Conservation (phyloP, 2,888 invertebrate species). For the Tortricodes alternella region DNA sequence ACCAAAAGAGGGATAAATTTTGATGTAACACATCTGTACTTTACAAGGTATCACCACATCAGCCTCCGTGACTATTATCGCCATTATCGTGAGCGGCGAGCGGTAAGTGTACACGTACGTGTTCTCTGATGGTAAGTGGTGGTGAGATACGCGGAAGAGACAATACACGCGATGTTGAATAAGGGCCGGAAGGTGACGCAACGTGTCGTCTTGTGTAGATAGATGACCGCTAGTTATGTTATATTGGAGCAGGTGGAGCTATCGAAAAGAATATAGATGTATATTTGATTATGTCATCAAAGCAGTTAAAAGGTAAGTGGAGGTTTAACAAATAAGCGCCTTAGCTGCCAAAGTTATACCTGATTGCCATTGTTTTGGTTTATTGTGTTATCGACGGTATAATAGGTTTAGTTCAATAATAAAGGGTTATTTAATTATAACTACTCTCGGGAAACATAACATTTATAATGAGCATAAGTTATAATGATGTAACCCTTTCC, state of each 20-base stretch:
- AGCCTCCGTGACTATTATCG: constrained; percentile 3
- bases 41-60: not conserved
- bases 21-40: not conserved
- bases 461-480: not conserved
- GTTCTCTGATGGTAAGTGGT: constrained; percentile 3
- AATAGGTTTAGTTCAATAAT: too few species aligned
- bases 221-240: constrained; percentile 18
- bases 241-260: too few species aligned
- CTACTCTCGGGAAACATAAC: not conserved
- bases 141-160: not conserved
- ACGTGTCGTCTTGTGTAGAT: not conserved
- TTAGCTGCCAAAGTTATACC: too few species aligned
- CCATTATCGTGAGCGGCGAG: constrained; percentile 1
- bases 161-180: constrained; percentile 5
- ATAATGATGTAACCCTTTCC: not conserved
- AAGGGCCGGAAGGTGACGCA: constrained; percentile 26
- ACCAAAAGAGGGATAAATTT: too few species aligned
- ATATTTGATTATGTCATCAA: too few species aligned
- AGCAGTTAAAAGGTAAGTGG: too few species aligned
- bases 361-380: too few species aligned
- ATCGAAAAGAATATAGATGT: too few species aligned
- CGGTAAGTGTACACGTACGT: too few species aligned
- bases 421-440: too few species aligned
- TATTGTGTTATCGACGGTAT: too few species aligned
- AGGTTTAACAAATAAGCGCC: too few species aligned